phyloP scores from a whole-genome alignment of 2,113 vertebrate genomes.

The Poeciliopsis retropinna region DNA sequence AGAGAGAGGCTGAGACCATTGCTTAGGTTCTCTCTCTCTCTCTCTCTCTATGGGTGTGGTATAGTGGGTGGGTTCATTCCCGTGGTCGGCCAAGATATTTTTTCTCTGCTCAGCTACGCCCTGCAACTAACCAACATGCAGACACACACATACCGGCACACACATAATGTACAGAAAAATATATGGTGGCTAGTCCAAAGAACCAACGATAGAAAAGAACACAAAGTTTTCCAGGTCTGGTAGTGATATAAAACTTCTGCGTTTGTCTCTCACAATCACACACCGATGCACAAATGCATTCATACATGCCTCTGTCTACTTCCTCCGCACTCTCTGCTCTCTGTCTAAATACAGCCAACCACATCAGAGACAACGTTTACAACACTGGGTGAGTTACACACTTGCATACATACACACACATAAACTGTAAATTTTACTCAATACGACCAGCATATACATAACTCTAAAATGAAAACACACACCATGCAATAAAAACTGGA shows the following conservation, averaged over 20 bases:
- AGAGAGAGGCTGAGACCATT: constrained; percentile 32
- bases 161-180: constrained; percentile 65
- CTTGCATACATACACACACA: constrained; percentile 37
- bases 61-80: constrained; percentile 72
- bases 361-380: constrained; percentile 68
- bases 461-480: constrained; percentile 9
- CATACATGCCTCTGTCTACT: constrained; percentile 31
- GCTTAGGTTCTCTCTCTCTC: constrained; percentile 48
- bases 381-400: constrained; percentile 53
- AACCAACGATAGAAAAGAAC: constrained; percentile 51
- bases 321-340: constrained; percentile 51
- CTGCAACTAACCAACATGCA: constrained; percentile 56
- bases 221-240: constrained; percentile 47
- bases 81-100: constrained; percentile 73
- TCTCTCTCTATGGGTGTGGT: constrained; percentile 72
- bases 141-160: constrained; percentile 47
- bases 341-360: constrained; percentile 66
- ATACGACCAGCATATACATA: constrained; percentile 33
- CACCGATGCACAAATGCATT: constrained; percentile 23
- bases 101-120: constrained; percentile 76
- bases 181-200: constrained; percentile 45
- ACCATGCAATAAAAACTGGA: neutral
- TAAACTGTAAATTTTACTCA: constrained; percentile 10
- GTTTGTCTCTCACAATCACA: constrained; percentile 6
- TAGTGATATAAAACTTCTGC: constrained; percentile 44